phyloP scores from a whole-genome alignment of 2,113 vertebrate species.

The Nothobranchius furzeri region DNA sequence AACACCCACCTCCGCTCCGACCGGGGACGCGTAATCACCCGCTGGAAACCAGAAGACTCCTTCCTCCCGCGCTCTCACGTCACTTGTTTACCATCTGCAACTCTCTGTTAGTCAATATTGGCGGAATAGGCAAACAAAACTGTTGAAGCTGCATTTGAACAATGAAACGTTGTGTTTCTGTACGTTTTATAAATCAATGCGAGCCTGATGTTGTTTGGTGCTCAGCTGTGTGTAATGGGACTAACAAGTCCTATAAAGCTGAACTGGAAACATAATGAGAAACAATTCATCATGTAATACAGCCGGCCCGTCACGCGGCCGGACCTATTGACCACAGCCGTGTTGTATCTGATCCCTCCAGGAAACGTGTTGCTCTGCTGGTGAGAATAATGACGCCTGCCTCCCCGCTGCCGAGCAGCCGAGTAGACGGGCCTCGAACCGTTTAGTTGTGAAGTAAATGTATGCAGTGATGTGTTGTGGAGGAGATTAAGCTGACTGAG shows the following conservation, averaged over 20 bases:
- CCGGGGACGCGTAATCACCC: neutral
- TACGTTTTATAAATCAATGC: slow-evolving; percentile 11
- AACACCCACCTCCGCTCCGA: neutral
- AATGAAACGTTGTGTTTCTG: slow-evolving; percentile 37
- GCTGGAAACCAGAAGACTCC: neutral
- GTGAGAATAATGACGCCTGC: slow-evolving; percentile 45
- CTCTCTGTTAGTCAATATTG: slow-evolving; percentile 30
- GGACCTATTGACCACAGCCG: slow-evolving; percentile 47
- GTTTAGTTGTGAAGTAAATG: slow-evolving; percentile 23
- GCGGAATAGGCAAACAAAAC: slow-evolving; percentile 7
- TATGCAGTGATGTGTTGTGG: slow-evolving; percentile 24
- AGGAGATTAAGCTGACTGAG: slow-evolving; percentile 9
- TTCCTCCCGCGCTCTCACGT: neutral
- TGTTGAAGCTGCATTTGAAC: slow-evolving; percentile 45
- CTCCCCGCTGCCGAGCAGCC: slow-evolving; percentile 27
- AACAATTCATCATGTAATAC: slow-evolving; percentile 58
- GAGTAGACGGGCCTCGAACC: slow-evolving; percentile 10
- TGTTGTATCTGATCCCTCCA: slow-evolving; percentile 26
- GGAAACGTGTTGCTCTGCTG: slow-evolving; percentile 31
- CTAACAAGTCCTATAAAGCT: slow-evolving; percentile 43
- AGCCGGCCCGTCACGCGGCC: slow-evolving; percentile 26
- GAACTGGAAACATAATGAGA: slow-evolving; percentile 59
- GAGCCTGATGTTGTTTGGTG: slow-evolving; percentile 15
- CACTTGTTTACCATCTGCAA: neutral
- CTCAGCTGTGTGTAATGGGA: slow-evolving; percentile 42